Percentiles rank a stretch among this genome's conserved stretches.
phyloP scores from a whole-genome alignment of 2,888 invertebrate species.

The Drosophila subsilvestris region DNA sequence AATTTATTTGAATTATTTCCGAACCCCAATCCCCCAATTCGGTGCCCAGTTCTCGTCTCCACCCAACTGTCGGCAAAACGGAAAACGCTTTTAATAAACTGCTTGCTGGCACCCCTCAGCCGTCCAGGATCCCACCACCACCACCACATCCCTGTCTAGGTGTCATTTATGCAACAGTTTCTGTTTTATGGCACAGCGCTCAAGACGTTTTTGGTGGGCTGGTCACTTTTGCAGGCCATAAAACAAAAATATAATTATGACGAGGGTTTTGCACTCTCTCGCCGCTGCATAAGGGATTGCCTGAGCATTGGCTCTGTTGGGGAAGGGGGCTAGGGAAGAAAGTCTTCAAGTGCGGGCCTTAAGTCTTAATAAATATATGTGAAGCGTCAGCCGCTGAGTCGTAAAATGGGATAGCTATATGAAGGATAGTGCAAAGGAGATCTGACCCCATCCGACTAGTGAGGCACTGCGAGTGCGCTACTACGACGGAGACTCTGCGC shows the following conservation, averaged over 20 bases:
- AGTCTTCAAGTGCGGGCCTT: slow-evolving; percentile 51
- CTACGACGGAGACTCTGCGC: too few relatives aligned
- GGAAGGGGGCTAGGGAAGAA: slow-evolving; percentile 8
- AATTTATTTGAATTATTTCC: slow-evolving; percentile 78
- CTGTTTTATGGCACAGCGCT: slow-evolving; percentile 64
- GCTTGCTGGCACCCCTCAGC: slow-evolving; percentile 29
- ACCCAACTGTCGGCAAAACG: slow-evolving; percentile 43
- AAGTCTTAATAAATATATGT: slow-evolving; percentile 72
- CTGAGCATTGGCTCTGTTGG: not conserved
- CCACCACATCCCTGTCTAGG: slow-evolving; percentile 70
- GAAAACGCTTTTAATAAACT: slow-evolving; percentile 73
- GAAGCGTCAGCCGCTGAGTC: slow-evolving; percentile 51
- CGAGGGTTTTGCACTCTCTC: slow-evolving; percentile 45
- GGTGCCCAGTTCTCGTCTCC: not conserved
- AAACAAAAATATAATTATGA: slow-evolving; percentile 75
- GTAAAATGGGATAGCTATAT: slow-evolving; percentile 53
- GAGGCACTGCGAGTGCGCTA: not conserved
- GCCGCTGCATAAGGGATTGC: slow-evolving; percentile 6
- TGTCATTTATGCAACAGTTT: slow-evolving; percentile 81
- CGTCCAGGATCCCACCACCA: slow-evolving; percentile 9
- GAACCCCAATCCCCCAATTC: slow-evolving; percentile 41
- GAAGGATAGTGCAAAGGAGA: slow-evolving; percentile 9
- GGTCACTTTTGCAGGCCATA: slow-evolving; percentile 75
- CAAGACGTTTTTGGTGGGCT: slow-evolving; percentile 64
- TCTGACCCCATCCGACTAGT: not conserved